Conservation (phyloP, 1,140 invertebrate species). For the Brachionus asplanchnoidis region DNA sequence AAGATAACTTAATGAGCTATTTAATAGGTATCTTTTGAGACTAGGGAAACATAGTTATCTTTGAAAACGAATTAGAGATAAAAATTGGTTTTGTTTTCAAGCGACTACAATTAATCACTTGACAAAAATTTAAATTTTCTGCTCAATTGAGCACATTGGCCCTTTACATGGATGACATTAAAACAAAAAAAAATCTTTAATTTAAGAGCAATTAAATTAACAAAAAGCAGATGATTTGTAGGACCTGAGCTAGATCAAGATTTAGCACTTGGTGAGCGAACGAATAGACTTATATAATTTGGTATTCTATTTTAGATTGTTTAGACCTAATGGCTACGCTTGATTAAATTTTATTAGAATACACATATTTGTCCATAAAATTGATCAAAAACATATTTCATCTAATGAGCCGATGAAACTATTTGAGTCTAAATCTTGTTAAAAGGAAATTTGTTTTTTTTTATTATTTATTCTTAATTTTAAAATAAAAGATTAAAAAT, state of each 20-base stretch:
- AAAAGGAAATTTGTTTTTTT: neutral
- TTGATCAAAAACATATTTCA: neutral
- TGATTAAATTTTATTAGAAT: neutral
- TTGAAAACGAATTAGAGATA: neutral
- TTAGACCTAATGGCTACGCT: neutral
- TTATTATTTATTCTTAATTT: neutral
- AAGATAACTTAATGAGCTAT: neutral
- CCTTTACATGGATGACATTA: neutral
- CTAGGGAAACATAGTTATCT: neutral
- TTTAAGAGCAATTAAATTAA: neutral
- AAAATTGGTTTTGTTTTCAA: neutral
- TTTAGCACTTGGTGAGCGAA: neutral
- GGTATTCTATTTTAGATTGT: neutral
- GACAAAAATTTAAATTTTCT: neutral
- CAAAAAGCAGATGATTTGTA: neutral
- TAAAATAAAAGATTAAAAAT: neutral
- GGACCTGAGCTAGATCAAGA: neutral
- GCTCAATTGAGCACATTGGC: conserved; percentile 1
- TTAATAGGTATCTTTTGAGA: neutral
- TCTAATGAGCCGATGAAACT: neutral
- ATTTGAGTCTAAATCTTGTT: neutral
- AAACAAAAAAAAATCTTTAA: neutral
- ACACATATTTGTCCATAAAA: neutral
- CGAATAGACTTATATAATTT: neutral
- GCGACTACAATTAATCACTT: conserved; percentile 24